These are phyloP conservation scores for Thumatha senex DNA, from an alignment of 2,888 invertebrate species.

Conservation along the genomic window DNA sequence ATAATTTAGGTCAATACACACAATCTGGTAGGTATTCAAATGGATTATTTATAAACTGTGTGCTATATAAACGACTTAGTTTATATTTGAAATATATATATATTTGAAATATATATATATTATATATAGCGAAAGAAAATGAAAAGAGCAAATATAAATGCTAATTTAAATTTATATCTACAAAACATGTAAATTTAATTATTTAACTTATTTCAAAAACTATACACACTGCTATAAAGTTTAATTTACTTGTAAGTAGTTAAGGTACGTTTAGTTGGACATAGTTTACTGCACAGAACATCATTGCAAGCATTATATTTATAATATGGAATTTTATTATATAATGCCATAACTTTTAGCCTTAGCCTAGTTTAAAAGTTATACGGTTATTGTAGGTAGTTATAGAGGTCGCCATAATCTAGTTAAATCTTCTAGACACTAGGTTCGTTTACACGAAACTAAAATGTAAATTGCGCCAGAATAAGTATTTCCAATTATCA, in stretches of 20 bases:
- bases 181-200: background rate
- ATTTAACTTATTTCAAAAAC: background rate
- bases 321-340: conserved; percentile 29
- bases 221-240: background rate
- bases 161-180: background rate
- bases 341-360: conserved; percentile 22
- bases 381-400: conserved; percentile 25
- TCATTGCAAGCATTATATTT: conserved; percentile 3
- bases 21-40: no score
- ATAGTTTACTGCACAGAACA: conserved; percentile 8
- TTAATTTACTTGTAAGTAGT: background rate
- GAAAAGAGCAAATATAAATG: no score
- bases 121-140: no score
- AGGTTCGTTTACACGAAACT: conserved; percentile 14
- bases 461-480: background rate
- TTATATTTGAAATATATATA: no score
- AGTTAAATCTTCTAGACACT: no score
- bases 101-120: no score
- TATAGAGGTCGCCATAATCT: conserved; percentile 27
- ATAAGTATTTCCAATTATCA: background rate
- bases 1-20: no score
- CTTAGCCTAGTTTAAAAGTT: conserved; percentile 27
- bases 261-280: conserved; percentile 18
- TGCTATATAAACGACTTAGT: no score
- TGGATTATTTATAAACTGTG: no score